Conservation (phyloP, 2,888 invertebrate genomes). For the Thereva nobilitata region DNA sequence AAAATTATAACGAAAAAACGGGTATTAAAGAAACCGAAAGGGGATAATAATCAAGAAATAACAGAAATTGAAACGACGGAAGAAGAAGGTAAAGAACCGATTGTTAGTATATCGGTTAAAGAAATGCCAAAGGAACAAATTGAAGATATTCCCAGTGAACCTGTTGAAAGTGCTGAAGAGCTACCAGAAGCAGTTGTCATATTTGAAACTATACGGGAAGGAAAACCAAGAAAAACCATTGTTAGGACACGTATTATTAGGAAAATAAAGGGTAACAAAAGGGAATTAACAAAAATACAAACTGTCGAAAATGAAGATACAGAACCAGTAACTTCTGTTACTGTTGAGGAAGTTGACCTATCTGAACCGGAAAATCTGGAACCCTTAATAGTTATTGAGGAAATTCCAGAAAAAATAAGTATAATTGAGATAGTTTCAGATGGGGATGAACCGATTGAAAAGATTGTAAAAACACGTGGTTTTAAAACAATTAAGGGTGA, state of each 20-base stretch:
- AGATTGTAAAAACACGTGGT: slow-evolving; percentile 51
- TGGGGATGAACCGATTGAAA: slow-evolving; percentile 50
- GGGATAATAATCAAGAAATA: slow-evolving; percentile 47
- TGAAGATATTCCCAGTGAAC: slow-evolving; percentile 41
- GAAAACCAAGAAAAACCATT: slow-evolving; percentile 51
- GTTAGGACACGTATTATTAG: slow-evolving; percentile 51
- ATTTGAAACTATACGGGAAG: slow-evolving; percentile 53
- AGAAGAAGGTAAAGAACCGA: slow-evolving; percentile 46
- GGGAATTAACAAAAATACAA: slow-evolving; percentile 51
- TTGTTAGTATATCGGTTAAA: slow-evolving; percentile 49
- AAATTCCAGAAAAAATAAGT: slow-evolving; percentile 53
- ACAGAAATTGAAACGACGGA: slow-evolving; percentile 48
- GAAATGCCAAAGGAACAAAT: slow-evolving; percentile 43
- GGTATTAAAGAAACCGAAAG: slow-evolving; percentile 56
- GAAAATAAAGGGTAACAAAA: slow-evolving; percentile 49
- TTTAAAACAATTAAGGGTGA: slow-evolving; percentile 52
- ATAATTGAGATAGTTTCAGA: slow-evolving; percentile 51
- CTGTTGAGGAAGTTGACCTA: slow-evolving; percentile 46
- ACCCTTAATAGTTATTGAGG: slow-evolving; percentile 45
- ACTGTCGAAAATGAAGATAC: slow-evolving; percentile 47
- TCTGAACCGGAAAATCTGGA: slow-evolving; percentile 21
- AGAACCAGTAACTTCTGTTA: slow-evolving; percentile 49
- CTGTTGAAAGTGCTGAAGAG: slow-evolving; percentile 39
- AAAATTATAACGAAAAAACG: slow-evolving; percentile 56
- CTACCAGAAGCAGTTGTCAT: slow-evolving; percentile 42